Conservation (phyloP, 1,140 invertebrate species). For the Neodiprion fabricii region DNA sequence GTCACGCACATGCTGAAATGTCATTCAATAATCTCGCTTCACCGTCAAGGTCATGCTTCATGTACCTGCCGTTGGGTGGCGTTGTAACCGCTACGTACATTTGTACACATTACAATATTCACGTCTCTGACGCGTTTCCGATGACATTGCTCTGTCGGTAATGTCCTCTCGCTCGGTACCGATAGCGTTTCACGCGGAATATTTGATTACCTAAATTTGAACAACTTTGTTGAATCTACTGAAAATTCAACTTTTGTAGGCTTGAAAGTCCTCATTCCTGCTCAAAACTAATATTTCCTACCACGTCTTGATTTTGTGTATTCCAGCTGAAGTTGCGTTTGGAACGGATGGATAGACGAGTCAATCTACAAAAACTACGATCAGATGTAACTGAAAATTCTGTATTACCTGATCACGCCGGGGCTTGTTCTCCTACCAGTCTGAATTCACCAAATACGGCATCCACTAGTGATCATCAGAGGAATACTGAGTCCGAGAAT, state of each 20-base stretch:
- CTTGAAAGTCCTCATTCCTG: no score
- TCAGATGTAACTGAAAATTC: constrained; percentile 53
- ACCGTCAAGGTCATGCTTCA: neutral
- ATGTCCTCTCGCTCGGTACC: no score
- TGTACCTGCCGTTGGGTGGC: neutral
- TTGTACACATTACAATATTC: neutral
- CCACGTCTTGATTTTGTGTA: constrained; percentile 14
- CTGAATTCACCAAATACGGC: constrained; percentile 49
- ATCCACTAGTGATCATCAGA: constrained; percentile 50
- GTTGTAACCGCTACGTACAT: neutral
- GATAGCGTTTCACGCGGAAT: no score
- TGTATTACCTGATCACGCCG: constrained; percentile 42
- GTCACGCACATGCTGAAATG: neutral
- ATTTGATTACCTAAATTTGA: no score
- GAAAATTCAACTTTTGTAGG: no score
- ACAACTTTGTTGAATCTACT: no score
- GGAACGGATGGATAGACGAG: constrained; percentile 64
- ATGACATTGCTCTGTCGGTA: neutral
- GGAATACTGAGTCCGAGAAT: constrained; percentile 39
- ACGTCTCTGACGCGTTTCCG: constrained; percentile 1
- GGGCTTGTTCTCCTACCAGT: constrained; percentile 47
- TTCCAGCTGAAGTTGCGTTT: constrained; percentile 65
- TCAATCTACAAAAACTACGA: constrained; percentile 56
- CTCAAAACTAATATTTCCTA: no score
- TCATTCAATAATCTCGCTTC: neutral